A percentile compares a stretch with the other conserved stretches of the same genome.
These are phyloP conservation scores for Archegozetes longisetosus DNA, from an alignment of 1,140 invertebrate species.

Conservation along the genomic window DNA sequence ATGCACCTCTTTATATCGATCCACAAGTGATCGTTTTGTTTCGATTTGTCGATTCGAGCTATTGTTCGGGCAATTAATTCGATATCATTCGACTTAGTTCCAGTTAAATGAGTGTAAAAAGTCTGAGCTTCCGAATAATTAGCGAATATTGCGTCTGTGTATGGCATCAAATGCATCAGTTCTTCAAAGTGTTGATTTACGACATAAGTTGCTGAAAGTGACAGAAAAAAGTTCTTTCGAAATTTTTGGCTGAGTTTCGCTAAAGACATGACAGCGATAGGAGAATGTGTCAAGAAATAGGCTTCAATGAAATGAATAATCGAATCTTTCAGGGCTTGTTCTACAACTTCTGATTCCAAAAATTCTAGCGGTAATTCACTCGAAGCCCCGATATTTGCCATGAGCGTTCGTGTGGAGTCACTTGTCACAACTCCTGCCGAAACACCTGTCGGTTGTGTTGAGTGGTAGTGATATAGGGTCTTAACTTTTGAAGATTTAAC, in stretches of 20 bases:
- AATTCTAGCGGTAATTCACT: not conserved
- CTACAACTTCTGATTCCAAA: not conserved
- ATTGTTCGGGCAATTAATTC: not conserved
- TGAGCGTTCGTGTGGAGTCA: not conserved
- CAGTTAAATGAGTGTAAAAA: not conserved
- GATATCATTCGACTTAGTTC: not conserved
- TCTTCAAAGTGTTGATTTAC: not conserved
- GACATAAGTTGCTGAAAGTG: not conserved
- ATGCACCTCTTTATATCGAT: not conserved
- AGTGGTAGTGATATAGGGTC: not conserved
- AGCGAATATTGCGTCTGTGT: not conserved
- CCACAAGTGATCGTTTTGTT: not conserved
- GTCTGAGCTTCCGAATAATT: not conserved
- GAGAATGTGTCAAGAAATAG: not conserved
- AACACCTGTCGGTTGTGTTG: not conserved
- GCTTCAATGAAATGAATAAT: not conserved
- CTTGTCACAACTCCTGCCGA: not conserved
- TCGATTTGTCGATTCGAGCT: not conserved
- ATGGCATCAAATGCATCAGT: not conserved
- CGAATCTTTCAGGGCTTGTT: not conserved
- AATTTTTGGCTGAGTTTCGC: not conserved
- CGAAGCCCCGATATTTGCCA: not conserved
- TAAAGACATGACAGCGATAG: not conserved
- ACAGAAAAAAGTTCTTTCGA: not conserved
- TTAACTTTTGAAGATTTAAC: not conserved